Evolutionary conservation across 2,888 invertebrate genomes (phyloP).

Genomic region (Phengaris alcon): DNA sequence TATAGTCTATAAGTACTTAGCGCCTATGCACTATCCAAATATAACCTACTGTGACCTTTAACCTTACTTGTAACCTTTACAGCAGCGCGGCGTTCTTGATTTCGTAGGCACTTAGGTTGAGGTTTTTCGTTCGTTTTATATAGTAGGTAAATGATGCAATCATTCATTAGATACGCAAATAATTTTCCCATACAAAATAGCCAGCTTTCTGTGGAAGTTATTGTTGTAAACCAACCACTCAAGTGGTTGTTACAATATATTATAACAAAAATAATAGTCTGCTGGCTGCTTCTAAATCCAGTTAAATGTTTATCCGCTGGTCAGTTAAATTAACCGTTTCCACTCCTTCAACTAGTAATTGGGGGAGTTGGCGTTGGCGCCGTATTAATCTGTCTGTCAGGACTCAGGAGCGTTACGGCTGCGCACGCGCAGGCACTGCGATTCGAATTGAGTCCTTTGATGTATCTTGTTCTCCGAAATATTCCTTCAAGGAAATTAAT

Average conservation of each 20-base stretch:
- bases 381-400: constrained; percentile 55
- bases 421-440: constrained; percentile 47
- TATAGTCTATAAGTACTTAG: background rate
- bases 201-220: background rate
- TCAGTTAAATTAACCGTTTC: constrained; percentile 44
- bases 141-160: too few relatives aligned
- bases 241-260: background rate
- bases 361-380: constrained; percentile 51
- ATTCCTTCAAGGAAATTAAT: constrained; percentile 46
- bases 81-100: background rate
- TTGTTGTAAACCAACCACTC: background rate
- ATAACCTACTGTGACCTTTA: background rate
- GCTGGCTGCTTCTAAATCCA: background rate
- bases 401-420: constrained; percentile 48
- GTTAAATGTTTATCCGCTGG: background rate
- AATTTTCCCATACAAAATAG: background rate
- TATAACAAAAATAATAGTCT: background rate
- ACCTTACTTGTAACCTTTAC: background rate
- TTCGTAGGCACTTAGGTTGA: background rate
- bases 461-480: constrained; percentile 48
- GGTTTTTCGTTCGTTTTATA: background rate
- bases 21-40: background rate
- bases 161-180: too few relatives aligned
- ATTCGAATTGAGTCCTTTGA: constrained; percentile 63
- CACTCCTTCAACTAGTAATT: constrained; percentile 57